Evolutionary conservation across 2,888 invertebrate genomes (phyloP).

Genomic region (Dermolepida albohirtum): DNA sequence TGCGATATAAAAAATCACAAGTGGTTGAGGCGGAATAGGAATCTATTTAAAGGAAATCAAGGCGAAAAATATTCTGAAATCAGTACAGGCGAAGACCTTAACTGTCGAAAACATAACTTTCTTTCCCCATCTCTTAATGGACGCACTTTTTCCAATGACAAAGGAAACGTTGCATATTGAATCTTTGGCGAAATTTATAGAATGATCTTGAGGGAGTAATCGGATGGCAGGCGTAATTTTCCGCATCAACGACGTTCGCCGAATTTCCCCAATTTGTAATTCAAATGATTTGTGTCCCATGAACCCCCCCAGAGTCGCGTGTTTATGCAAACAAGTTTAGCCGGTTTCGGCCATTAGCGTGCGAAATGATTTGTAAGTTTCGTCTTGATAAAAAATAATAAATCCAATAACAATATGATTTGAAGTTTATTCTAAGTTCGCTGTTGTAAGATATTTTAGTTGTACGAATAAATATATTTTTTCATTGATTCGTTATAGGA

Average conservation of each 20-base stretch:
- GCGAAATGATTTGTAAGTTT: constrained; percentile 28
- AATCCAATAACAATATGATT: neutral
- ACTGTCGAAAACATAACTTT: neutral
- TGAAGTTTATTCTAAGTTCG: neutral
- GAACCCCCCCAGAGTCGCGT: constrained; percentile 9
- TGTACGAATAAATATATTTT: neutral
- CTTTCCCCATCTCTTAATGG: constrained; percentile 1
- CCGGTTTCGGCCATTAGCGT: constrained; percentile 33
- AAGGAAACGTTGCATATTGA: constrained; percentile 27
- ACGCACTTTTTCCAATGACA: constrained; percentile 5
- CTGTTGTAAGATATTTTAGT: neutral
- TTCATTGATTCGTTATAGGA: neutral
- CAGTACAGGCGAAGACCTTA: neutral
- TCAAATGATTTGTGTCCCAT: constrained; percentile 29
- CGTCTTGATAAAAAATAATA: constrained; percentile 9
- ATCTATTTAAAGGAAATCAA: too few species aligned
- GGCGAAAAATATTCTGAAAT: neutral
- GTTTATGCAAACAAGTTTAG: constrained; percentile 35
- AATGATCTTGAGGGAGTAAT: constrained; percentile 21
- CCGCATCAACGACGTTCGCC: constrained; percentile 26
- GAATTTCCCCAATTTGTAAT: constrained; percentile 37
- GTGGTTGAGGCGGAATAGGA: too few species aligned
- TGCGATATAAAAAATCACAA: too few species aligned
- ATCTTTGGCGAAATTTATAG: constrained; percentile 21
- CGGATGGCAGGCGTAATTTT: constrained; percentile 26